Conservation (phyloP, 1,140 invertebrate species). For the Nymphalis io region DNA sequence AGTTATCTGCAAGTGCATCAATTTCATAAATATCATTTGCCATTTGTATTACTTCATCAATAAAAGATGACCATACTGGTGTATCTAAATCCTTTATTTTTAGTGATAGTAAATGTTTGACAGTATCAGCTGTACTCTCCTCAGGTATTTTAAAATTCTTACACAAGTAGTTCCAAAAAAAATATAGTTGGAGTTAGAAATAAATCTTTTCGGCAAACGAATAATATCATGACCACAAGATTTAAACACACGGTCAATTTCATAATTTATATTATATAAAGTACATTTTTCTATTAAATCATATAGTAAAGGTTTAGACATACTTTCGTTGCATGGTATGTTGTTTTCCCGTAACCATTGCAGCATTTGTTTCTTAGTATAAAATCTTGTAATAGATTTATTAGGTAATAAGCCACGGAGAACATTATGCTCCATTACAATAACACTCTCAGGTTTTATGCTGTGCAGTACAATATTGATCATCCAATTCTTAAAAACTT, state of each 20-base stretch:
- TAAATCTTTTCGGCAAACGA: slow-evolving; percentile 42
- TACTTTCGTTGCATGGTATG: slow-evolving; percentile 42
- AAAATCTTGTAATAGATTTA: slow-evolving; percentile 43
- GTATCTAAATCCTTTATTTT: background rate
- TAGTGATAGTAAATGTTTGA: background rate
- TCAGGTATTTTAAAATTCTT: background rate
- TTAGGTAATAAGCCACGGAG: slow-evolving; percentile 32
- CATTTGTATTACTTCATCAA: slow-evolving; percentile 6
- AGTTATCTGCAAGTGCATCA: slow-evolving; percentile 25
- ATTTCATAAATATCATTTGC: slow-evolving; percentile 37
- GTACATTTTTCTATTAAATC: slow-evolving; percentile 45
- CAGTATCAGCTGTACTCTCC: background rate
- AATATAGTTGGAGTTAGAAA: slow-evolving; percentile 41
- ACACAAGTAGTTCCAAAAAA: slow-evolving; percentile 44
- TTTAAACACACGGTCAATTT: slow-evolving; percentile 48
- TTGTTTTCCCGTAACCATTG: slow-evolving; percentile 48
- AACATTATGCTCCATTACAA: slow-evolving; percentile 47
- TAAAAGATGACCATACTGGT: slow-evolving; percentile 25
- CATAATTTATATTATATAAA: slow-evolving; percentile 17
- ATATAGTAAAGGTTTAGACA: slow-evolving; percentile 53
- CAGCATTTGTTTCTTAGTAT: slow-evolving; percentile 48
- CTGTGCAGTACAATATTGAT: slow-evolving; percentile 43
- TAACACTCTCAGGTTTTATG: slow-evolving; percentile 40
- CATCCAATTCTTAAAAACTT: slow-evolving; percentile 52
- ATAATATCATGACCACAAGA: slow-evolving; percentile 50